These are phyloP conservation scores for Tenthredo notha DNA, from an alignment of 2,888 invertebrate species.

Conservation along the genomic window DNA sequence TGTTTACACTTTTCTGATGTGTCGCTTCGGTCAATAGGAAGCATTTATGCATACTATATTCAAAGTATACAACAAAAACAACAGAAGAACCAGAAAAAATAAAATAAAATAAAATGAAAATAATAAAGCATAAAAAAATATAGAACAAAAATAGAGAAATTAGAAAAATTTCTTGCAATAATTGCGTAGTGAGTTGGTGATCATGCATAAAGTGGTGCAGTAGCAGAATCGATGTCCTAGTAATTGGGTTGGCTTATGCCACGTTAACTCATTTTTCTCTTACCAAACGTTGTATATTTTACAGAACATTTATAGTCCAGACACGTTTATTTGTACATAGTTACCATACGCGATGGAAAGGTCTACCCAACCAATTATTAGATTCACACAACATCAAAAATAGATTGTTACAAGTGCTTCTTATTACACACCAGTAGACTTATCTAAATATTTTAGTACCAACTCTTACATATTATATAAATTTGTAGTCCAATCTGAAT, in stretches of 20 bases:
- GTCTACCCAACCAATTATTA: conserved; percentile 72
- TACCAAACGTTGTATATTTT: conserved; percentile 62
- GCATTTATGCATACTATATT: conserved; percentile 13
- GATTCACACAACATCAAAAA: conserved; percentile 77
- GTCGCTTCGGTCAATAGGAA: neutral
- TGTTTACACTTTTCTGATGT: conserved; percentile 19
- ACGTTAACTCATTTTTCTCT: conserved; percentile 52
- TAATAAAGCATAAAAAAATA: conserved; percentile 10
- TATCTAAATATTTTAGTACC: conserved; percentile 49
- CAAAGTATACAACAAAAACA: neutral
- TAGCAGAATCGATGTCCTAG: conserved; percentile 55
- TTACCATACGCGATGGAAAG: conserved; percentile 75
- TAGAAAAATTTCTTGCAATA: conserved; percentile 8
- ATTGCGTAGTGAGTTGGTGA: conserved; percentile 44
- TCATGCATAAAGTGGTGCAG: conserved; percentile 46
- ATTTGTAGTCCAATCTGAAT: conserved; percentile 47
- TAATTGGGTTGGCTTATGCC: conserved; percentile 58
- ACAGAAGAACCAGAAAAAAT: neutral
- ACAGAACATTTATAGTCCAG: conserved; percentile 71
- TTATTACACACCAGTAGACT: conserved; percentile 64
- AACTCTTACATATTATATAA: conserved; percentile 49
- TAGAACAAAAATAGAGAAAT: conserved; percentile 2
- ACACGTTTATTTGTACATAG: conserved; percentile 75
- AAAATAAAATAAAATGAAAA: neutral
- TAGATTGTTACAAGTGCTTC: conserved; percentile 76